Conservation (phyloP, 2,113 vertebrate genomes). For the Enhydra lutris region DNA sequence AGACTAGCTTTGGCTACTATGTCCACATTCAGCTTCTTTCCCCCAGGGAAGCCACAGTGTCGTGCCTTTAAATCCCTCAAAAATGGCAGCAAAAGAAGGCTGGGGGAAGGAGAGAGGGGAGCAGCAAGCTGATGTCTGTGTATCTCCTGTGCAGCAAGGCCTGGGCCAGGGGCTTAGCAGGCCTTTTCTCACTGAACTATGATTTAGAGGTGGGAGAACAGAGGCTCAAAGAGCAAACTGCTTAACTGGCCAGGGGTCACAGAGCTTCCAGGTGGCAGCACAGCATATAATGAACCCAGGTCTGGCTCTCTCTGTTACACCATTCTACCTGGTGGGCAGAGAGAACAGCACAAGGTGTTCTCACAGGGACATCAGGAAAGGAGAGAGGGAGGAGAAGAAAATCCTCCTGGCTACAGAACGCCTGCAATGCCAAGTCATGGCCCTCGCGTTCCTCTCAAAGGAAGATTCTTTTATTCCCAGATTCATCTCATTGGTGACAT, state of each 20-base stretch:
- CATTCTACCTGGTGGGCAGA: background rate
- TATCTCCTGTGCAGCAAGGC: background rate
- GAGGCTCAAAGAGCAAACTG: background rate
- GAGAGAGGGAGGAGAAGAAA: background rate
- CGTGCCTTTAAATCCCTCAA: slow-evolving; percentile 27
- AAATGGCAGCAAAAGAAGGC: background rate
- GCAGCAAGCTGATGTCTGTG: background rate
- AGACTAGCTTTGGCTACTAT: background rate
- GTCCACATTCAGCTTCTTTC: background rate
- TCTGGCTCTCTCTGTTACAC: background rate
- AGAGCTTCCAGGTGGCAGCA: background rate
- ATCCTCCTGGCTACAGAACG: background rate
- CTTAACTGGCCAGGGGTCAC: background rate
- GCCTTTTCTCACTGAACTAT: background rate
- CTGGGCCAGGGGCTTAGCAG: no score
- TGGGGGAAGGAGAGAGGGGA: background rate
- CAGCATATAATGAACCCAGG: background rate
- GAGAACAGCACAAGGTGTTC: background rate
- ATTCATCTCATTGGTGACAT: background rate
- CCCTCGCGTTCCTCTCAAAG: background rate
- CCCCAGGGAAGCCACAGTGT: background rate
- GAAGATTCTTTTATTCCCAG: background rate
- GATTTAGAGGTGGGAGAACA: background rate
- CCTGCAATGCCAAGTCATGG: background rate
- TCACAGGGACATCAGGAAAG: background rate